Evolutionary conservation across 2,113 vertebrate species (phyloP).

Genomic region (Agapornis roseicollis): DNA sequence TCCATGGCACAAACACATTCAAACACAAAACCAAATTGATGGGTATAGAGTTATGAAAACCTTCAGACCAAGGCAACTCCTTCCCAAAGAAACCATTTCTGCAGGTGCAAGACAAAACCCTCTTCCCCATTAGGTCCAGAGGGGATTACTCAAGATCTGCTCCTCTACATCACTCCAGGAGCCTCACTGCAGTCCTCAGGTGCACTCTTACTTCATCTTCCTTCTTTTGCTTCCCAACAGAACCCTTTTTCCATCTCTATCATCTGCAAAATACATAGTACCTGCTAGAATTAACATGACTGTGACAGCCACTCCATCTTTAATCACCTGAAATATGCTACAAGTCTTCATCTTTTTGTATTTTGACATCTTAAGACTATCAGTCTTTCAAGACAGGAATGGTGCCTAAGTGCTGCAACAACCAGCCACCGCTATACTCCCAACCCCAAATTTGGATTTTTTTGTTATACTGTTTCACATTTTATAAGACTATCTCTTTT

Average conservation of each 20-base stretch:
- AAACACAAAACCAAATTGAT: neutral
- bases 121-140: neutral
- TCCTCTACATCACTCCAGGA: neutral
- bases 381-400: neutral
- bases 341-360: neutral
- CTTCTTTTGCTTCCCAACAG: neutral
- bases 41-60: neutral
- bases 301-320: neutral
- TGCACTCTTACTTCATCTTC: neutral
- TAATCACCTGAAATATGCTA: neutral
- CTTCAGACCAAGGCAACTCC: neutral
- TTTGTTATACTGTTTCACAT: neutral
- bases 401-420: neutral
- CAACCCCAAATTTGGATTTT: neutral
- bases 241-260: neutral
- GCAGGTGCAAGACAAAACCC: neutral
- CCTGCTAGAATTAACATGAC: accelerated
- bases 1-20: neutral
- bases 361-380: neutral
- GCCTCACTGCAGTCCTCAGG: neutral
- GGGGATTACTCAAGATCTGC: neutral
- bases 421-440: neutral
- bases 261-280: neutral
- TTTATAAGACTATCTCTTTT: neutral
- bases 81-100: neutral